These are phyloP conservation scores for Campylorhamphus procurvoides DNA, from an alignment of 2,113 vertebrate species.

Conservation along the genomic window DNA sequence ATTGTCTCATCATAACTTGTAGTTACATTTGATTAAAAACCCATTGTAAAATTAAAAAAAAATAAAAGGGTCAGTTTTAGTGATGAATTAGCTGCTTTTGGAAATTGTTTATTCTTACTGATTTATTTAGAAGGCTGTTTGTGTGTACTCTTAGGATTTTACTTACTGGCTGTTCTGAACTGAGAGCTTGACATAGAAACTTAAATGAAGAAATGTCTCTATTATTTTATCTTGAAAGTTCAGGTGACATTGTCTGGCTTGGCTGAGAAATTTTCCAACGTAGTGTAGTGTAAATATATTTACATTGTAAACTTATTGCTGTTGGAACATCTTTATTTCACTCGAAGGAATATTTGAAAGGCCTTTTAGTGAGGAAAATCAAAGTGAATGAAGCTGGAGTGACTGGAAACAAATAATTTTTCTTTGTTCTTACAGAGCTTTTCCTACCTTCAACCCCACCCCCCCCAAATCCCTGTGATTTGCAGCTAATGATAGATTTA, in stretches of 20 bases:
- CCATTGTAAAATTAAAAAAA: not conserved
- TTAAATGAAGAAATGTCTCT: not conserved
- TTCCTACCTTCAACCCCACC: not conserved
- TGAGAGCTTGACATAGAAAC: not conserved
- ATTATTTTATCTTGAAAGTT: not conserved
- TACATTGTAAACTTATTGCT: not conserved
- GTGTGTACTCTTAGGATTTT: not conserved
- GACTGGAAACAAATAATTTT: not conserved
- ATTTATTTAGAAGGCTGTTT: not conserved
- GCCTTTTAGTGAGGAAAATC: constrained; percentile 2
- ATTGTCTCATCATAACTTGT: not conserved
- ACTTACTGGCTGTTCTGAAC: not conserved
- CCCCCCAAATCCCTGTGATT: not conserved
- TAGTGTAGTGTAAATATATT: not conserved
- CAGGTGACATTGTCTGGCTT: not conserved
- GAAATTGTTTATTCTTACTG: not conserved
- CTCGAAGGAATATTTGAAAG: not conserved
- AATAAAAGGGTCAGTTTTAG: not conserved
- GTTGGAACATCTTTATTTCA: constrained; percentile 2
- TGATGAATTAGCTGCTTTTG: not conserved
- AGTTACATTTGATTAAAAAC: not conserved
- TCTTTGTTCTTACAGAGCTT: not conserved
- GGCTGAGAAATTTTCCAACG: not conserved
- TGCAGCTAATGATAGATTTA: not conserved
- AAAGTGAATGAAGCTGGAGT: not conserved